These are phyloP conservation scores for Zelleria hepariella DNA, from an alignment of 2,888 invertebrate genomes.

Conservation along the genomic window DNA sequence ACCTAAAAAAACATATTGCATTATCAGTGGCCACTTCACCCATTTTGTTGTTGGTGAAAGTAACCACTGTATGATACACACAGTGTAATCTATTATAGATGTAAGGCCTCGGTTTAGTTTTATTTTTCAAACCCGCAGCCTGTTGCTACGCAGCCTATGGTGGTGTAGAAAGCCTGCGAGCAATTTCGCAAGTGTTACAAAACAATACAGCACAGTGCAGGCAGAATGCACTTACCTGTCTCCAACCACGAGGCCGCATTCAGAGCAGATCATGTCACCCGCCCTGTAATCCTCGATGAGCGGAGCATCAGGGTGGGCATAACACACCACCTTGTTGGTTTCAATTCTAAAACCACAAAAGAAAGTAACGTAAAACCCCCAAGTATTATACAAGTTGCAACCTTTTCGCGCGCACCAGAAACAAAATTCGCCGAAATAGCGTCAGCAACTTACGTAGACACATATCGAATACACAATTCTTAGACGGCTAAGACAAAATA, in stretches of 20 bases:
- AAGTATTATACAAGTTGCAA: slow-evolving; percentile 39
- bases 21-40: no score
- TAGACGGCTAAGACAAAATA: slow-evolving; percentile 17
- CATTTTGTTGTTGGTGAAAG: no score
- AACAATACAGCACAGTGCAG: slow-evolving; percentile 14
- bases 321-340: slow-evolving; percentile 87
- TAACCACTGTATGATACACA: no score
- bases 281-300: slow-evolving; percentile 98
- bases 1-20: no score
- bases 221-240: slow-evolving; percentile 83
- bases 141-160: neutral
- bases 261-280: slow-evolving; percentile 99
- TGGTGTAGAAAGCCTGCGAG: slow-evolving; percentile 26
- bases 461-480: slow-evolving; percentile 30
- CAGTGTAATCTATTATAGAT: no score
- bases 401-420: slow-evolving; percentile 19
- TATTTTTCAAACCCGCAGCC: no score
- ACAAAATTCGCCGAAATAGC: neutral
- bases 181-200: slow-evolving; percentile 36
- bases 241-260: slow-evolving; percentile 99
- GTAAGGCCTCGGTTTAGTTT: no score
- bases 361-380: slow-evolving; percentile 37
- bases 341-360: slow-evolving; percentile 73
- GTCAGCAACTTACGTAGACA: slow-evolving; percentile 35
- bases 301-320: slow-evolving; percentile 95